Evolutionary conservation across 2,797 vertebrate species (phyloP), one percentile per base, ranked within the genome.

Genomic region (Falco columbarius): DNA sequence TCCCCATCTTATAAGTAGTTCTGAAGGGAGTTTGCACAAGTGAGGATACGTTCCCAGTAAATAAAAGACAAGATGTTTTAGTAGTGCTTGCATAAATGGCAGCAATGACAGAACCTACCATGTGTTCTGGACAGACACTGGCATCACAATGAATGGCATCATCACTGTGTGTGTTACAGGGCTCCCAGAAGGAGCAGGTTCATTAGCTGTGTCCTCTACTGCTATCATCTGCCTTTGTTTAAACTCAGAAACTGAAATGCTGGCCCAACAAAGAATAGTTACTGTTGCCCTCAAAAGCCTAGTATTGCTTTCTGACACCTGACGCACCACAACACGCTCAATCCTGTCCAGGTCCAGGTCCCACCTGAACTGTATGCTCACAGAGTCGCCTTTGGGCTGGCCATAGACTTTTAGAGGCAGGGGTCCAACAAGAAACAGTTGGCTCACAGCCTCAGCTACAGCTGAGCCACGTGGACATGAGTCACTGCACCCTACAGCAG

Each of bases 91-190:
- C 65, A 88, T 19, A 34, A 38, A 72, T 42, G 42, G 86, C 67
- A 92, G 81, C 93, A 93, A 52, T 58, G 90, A 76, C 89, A 96
- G 80, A 73, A 73, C 46, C 61, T 93, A 76, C 83, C 86, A 85
- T 32, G 75, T 93, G 90, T 80, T 94, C 70, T 82, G 87, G 51
- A 86, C 56, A 84, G 96, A 86, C 11, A 8, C 24, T 70, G 88
- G 83, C 90, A 93, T n/a, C 44, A 18, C 8, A 12, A 70, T 38
- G 77, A 92, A 87, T 32, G 63, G 92, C 79, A 94, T 81, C 81
- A 95, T 80, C 62, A 19, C 70, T 54, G 62, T 46, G 54, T 79
- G 66, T 75, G 85, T 77, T 71, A 65, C 40, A 85, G 75, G 52
- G 66, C 72, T 87, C 91, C 86, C 86, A 76, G 77, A 82, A 83